Percentiles rank a stretch among this genome's conserved stretches.
Evolutionary conservation across 1,140 invertebrate genomes (phyloP).

Genomic region (Macrocentrus cingulum): DNA sequence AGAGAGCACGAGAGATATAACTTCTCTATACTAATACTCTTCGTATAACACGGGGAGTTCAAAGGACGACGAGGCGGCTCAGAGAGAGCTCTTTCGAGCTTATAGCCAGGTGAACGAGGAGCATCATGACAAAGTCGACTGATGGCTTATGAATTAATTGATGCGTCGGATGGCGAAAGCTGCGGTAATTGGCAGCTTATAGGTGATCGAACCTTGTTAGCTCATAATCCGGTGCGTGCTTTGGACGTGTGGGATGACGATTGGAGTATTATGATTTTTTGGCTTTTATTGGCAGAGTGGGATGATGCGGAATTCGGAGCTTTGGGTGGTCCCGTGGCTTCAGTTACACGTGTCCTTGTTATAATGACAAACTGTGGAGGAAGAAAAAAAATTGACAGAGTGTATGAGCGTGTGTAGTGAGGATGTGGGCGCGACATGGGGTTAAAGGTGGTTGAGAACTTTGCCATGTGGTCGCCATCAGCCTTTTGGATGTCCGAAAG

Average conservation of each 20-base stretch:
- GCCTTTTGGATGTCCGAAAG: constrained; percentile 20
- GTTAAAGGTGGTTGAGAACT: constrained; percentile 14
- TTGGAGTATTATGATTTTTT: constrained; percentile 39
- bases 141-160: constrained; percentile 54
- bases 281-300: constrained; percentile 21
- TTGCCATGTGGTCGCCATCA: constrained; percentile 27
- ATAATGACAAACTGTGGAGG: constrained; percentile 14
- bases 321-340: constrained; percentile 18
- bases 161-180: constrained; percentile 46
- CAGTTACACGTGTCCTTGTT: constrained; percentile 23
- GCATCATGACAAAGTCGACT: constrained; percentile 27
- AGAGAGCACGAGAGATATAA: constrained; percentile 4
- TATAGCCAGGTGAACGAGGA: too few relatives aligned
- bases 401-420: background rate
- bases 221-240: constrained; percentile 27
- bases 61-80: too few relatives aligned
- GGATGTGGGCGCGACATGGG: constrained; percentile 19
- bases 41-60: too few relatives aligned
- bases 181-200: constrained; percentile 58
- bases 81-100: too few relatives aligned
- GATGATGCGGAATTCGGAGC: background rate
- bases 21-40: too few relatives aligned
- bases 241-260: constrained; percentile 29
- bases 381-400: constrained; percentile 15
- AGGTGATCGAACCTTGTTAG: constrained; percentile 52